Conservation (phyloP, 2,888 invertebrate species). For the Perithous albicinctus region DNA sequence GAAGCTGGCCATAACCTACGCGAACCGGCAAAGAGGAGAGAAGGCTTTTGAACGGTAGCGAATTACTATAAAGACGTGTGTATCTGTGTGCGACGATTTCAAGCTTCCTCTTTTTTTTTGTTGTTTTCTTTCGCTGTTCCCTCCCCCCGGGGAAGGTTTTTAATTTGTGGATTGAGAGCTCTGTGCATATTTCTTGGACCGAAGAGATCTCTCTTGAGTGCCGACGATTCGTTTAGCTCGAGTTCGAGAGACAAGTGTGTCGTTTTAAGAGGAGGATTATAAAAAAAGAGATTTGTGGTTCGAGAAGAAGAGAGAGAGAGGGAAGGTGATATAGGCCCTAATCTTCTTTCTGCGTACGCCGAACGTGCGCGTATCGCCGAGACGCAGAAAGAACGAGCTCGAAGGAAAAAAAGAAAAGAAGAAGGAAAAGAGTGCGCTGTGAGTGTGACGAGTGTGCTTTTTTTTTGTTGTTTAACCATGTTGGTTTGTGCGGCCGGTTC, state of each 20-base stretch:
- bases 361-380: slow-evolving; percentile 51
- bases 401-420: not conserved
- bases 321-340: slow-evolving; percentile 7
- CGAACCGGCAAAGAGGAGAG: slow-evolving; percentile 72
- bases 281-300: slow-evolving; percentile 2
- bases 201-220: too few species aligned
- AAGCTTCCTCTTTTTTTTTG: too few species aligned
- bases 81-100: not conserved
- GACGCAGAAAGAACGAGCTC: slow-evolving; percentile 36
- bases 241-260: too few species aligned
- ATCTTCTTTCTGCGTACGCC: slow-evolving; percentile 42
- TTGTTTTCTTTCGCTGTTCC: too few species aligned
- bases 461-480: slow-evolving; percentile 56
- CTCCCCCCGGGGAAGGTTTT: too few species aligned
- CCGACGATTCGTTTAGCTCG: too few species aligned
- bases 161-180: not conserved
- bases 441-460: slow-evolving; percentile 15
- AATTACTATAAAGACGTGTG: not conserved
- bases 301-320: slow-evolving; percentile 8
- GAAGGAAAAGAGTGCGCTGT: slow-evolving; percentile 27
- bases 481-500: slow-evolving; percentile 59
- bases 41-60: slow-evolving; percentile 58
- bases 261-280: not conserved
- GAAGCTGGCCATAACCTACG: slow-evolving; percentile 79
- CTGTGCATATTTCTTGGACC: too few species aligned